Percentiles rank a stretch among this genome's conserved stretches.
Evolutionary conservation across 2,113 vertebrate genomes (phyloP).

Genomic region (Silurus glanis): DNA sequence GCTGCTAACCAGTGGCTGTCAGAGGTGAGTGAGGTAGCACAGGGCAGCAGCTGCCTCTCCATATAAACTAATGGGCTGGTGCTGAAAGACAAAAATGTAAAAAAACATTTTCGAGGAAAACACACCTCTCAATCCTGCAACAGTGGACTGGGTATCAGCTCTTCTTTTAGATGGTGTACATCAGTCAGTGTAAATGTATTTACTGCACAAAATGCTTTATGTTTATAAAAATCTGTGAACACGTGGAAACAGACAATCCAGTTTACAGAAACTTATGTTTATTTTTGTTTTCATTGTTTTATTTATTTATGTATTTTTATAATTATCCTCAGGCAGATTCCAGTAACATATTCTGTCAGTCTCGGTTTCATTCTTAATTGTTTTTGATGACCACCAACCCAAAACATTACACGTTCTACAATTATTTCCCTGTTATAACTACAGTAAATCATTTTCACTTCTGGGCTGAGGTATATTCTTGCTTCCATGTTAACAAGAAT

Average conservation of each 20-base stretch:
- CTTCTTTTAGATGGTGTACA: neutral
- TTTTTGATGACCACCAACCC: slow-evolving; percentile 24
- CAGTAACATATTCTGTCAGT: slow-evolving; percentile 18
- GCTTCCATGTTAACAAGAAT: neutral
- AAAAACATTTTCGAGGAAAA: slow-evolving; percentile 26
- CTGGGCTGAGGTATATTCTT: neutral
- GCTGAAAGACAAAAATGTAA: slow-evolving; percentile 50
- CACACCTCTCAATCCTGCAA: neutral
- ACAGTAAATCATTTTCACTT: slow-evolving; percentile 23
- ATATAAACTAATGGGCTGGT: slow-evolving; percentile 50
- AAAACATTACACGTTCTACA: slow-evolving; percentile 24
- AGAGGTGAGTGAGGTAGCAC: slow-evolving; percentile 27
- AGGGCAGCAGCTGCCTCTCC: slow-evolving; percentile 49
- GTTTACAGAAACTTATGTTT: neutral
- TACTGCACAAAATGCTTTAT: neutral
- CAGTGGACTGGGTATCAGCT: neutral
- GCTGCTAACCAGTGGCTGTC: slow-evolving; percentile 55
- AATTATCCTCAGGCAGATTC: neutral
- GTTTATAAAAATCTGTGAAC: neutral
- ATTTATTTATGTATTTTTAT: neutral
- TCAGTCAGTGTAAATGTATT: neutral
- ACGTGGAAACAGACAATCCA: neutral
- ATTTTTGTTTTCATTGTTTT: neutral
- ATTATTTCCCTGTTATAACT: neutral
- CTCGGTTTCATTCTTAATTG: slow-evolving; percentile 24